These are phyloP conservation scores for Microplitis demolitor DNA, from an alignment of 1,140 invertebrate genomes.

Conservation along the genomic window DNA sequence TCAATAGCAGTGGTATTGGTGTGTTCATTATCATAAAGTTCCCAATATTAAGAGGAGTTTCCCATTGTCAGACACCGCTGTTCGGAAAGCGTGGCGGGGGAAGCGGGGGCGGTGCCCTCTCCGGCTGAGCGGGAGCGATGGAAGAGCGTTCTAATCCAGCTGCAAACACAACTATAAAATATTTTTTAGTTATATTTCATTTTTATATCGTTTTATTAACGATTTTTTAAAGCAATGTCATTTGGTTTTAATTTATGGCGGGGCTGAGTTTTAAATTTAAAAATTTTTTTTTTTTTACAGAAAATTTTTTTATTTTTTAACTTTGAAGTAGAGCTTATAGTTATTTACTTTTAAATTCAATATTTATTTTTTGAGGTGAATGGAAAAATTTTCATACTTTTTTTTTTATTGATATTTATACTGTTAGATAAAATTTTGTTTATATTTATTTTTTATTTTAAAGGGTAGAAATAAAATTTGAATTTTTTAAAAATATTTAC, in stretches of 20 bases:
- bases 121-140: slow-evolving; percentile 63
- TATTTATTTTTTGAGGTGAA: too few species aligned
- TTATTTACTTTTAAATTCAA: too few species aligned
- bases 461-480: background rate
- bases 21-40: slow-evolving; percentile 57
- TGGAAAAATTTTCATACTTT: background rate
- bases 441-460: background rate
- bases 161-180: slow-evolving; percentile 61
- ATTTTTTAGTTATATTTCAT: slow-evolving; percentile 20
- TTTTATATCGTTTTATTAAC: background rate
- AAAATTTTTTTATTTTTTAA: too few species aligned
- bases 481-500: slow-evolving; percentile 1
- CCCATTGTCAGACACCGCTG: slow-evolving; percentile 74
- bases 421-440: too few species aligned
- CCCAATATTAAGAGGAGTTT: slow-evolving; percentile 63
- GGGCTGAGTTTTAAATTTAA: too few species aligned
- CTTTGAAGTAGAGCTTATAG: too few species aligned
- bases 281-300: too few species aligned
- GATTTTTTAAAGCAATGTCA: too few species aligned
- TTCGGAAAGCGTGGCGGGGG: slow-evolving; percentile 71
- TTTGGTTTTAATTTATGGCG: too few species aligned
- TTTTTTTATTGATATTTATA: background rate
- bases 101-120: slow-evolving; percentile 69
- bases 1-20: slow-evolving; percentile 51
- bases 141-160: slow-evolving; percentile 70